Conservation (phyloP, 2,888 invertebrate genomes). For the Geotrupes spiniger region DNA sequence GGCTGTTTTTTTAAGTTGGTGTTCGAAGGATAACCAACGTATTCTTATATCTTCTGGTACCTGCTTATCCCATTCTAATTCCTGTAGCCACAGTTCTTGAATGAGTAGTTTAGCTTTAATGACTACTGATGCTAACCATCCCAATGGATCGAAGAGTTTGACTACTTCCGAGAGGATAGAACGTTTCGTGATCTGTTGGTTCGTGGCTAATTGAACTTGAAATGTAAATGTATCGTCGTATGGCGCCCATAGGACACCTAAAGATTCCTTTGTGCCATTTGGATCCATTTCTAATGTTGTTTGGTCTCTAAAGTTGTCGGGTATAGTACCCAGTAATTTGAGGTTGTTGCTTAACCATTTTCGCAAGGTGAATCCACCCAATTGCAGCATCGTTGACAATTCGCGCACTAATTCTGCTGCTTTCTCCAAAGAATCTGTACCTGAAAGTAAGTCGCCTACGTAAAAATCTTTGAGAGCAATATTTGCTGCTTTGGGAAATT, state of each 20-base stretch:
- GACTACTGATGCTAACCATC: too few species aligned
- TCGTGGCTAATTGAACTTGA: slow-evolving; percentile 5
- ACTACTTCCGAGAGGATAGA: slow-evolving; percentile 27
- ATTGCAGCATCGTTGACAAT: too few species aligned
- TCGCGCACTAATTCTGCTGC: too few species aligned
- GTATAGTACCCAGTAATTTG: slow-evolving; percentile 13
- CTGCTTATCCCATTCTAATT: slow-evolving; percentile 17
- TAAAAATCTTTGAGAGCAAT: too few species aligned
- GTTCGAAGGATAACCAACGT: slow-evolving; percentile 10
- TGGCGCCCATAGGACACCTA: slow-evolving; percentile 18
- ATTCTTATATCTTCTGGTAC: slow-evolving; percentile 7
- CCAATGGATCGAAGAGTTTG: too few species aligned
- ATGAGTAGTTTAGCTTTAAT: slow-evolving; percentile 28
- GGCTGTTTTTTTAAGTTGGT: slow-evolving; percentile 8
- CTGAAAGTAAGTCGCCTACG: too few species aligned
- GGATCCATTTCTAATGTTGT: slow-evolving; percentile 13
- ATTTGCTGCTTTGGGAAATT: too few species aligned
- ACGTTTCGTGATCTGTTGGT: slow-evolving; percentile 25
- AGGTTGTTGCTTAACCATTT: too few species aligned
- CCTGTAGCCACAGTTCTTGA: slow-evolving; percentile 24
- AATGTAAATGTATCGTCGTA: slow-evolving; percentile 12
- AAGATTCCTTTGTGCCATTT: slow-evolving; percentile 10
- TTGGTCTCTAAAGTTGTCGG: too few species aligned
- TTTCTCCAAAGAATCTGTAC: too few species aligned
- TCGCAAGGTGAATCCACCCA: too few species aligned